These are phyloP conservation scores for Thryonomys swinderianus DNA, from an alignment of 2,113 vertebrate species.

Conservation along the genomic window DNA sequence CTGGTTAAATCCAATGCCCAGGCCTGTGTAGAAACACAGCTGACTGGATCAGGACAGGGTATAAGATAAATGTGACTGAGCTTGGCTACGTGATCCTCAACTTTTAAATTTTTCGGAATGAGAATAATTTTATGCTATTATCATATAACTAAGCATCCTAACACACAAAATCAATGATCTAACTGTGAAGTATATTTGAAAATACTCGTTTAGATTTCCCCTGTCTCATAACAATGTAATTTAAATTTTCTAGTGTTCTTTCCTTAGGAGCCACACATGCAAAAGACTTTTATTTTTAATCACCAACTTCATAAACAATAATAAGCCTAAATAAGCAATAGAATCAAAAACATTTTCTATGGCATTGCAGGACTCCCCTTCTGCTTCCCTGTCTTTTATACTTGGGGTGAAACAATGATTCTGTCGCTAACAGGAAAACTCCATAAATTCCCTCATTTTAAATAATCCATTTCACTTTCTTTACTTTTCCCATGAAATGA, in stretches of 20 bases:
- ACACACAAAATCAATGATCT: slow-evolving; percentile 56
- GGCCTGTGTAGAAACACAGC: not conserved
- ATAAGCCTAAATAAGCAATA: slow-evolving; percentile 39
- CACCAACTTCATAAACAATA: slow-evolving; percentile 41
- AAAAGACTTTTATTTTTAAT: slow-evolving; percentile 49
- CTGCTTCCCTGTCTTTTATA: not conserved
- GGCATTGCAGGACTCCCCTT: not conserved
- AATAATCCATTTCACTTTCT: slow-evolving; percentile 31
- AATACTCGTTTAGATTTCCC: slow-evolving; percentile 49
- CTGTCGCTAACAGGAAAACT: not conserved
- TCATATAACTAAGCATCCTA: not conserved
- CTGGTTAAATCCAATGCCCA: not conserved
- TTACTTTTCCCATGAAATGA: slow-evolving; percentile 55
- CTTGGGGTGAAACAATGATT: not conserved
- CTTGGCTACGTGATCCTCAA: not conserved
- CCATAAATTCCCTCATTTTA: not conserved
- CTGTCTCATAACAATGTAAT: slow-evolving; percentile 34
- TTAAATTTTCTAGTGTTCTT: not conserved
- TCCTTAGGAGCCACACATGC: not conserved
- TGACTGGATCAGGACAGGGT: not conserved
- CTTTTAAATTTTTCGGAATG: slow-evolving; percentile 20
- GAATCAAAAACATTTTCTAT: not conserved
- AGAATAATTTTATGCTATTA: not conserved
- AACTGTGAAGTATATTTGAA: slow-evolving; percentile 25
- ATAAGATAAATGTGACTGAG: not conserved